Base-by-base conservation (phyloP, 2,888 invertebrate genomes). In the Pseudoips prasinana region DNA sequence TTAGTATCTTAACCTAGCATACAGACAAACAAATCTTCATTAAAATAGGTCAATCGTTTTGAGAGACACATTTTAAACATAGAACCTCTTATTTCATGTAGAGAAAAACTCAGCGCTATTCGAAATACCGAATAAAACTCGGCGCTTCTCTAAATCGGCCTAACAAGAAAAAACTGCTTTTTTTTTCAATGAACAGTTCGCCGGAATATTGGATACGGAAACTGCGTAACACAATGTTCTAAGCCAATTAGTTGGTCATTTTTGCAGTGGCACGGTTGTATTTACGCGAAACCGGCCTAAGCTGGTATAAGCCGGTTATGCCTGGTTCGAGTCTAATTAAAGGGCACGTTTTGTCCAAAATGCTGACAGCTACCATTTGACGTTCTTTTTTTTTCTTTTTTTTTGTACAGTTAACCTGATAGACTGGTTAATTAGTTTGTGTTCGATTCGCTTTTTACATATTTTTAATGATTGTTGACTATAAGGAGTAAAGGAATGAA, bases 241-340 rank as follows among this genome's bases (percentile, higher is more conserved):
- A 85, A 86, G 86, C 87, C 87, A 86, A 85, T 86, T 87, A 87
- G 85, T 72, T 81, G 81, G 75, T 79, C 80, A 85, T 84, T 85
- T 87, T 86, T 86, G 77, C 84, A 79, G 72, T 70, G 64, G 72
- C 78, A 72, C 73, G 79, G 69, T 63, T 64, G 66, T 70, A 67
- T 75, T 71, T 73, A 69, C 73, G 66, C 66, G 65, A 35, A 67
- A 71, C 66, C 56, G 67, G 75, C 73, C 77, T 85, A 79, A 87
- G 85, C 86, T 73, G 80, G 75, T 73, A 70, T 86, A 86, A 86
- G 84, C 86, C 84, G 78, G 83, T 82, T 86, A 84, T 77, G 69
- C 66, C 71, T 79, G 71, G 71, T 74, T 80, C 81, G 79, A 86
- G 86, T 87, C 87, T 86, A 87, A 86, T 87, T 86, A 87, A 84